Conservation (phyloP, 2,888 invertebrate species). For the Caenorhabditis drosophilae region DNA sequence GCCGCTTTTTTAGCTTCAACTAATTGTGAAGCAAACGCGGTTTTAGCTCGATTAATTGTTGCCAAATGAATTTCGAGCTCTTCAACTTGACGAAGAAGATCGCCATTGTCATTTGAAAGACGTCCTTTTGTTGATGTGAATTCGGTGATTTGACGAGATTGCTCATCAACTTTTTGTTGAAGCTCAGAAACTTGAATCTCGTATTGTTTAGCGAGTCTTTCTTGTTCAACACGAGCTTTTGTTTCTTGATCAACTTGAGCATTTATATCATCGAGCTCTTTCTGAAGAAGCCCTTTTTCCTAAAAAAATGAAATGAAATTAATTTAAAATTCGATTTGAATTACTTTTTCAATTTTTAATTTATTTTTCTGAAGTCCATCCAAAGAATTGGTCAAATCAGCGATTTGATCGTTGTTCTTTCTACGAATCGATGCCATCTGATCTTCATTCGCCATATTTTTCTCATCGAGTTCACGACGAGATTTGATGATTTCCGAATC, state of each 20-base stretch:
- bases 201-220: slow-evolving; percentile 62
- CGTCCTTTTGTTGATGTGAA: slow-evolving; percentile 85
- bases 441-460: slow-evolving; percentile 91
- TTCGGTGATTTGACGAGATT: slow-evolving; percentile 89
- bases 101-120: slow-evolving; percentile 94
- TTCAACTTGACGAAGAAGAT: slow-evolving; percentile 93
- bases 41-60: slow-evolving; percentile 77
- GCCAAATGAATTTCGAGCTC: slow-evolving; percentile 89
- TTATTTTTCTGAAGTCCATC: slow-evolving; percentile 99
- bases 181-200: slow-evolving; percentile 83
- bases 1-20: slow-evolving; percentile 98
- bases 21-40: slow-evolving; percentile 58
- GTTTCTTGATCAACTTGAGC: slow-evolving; percentile 63
- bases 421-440: slow-evolving; percentile 95
- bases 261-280: slow-evolving; percentile 63
- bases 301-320: not conserved
- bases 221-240: slow-evolving; percentile 61
- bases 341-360: slow-evolving; percentile 73
- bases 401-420: slow-evolving; percentile 99
- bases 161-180: slow-evolving; percentile 93
- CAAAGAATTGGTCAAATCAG: slow-evolving; percentile 99
- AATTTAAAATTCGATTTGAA: not conserved
- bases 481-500: slow-evolving; percentile 98
- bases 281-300: slow-evolving; percentile 58
- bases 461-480: slow-evolving; percentile 95